Evolutionary conservation across 2,113 vertebrate genomes (phyloP).

Genomic region (Apteryx mantelli): DNA sequence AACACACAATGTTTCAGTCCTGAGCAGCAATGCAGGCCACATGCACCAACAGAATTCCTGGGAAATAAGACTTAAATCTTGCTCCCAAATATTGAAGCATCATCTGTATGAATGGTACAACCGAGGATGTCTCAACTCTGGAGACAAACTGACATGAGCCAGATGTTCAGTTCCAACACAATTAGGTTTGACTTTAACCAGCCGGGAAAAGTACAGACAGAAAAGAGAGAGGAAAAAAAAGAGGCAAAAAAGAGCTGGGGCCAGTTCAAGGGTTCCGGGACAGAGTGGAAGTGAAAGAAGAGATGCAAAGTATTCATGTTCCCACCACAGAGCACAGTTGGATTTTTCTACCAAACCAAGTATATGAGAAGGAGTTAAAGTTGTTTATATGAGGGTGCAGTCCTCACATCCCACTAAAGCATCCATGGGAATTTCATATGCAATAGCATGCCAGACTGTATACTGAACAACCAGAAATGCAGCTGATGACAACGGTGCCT

Average conservation of each 20-base stretch:
- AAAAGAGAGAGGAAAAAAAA: neutral
- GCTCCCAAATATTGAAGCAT: neutral
- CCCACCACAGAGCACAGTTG: constrained; percentile 18
- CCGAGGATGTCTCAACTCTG: neutral
- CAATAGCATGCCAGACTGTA: neutral
- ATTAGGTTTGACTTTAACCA: constrained; percentile 4
- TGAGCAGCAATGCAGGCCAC: neutral
- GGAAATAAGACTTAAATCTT: neutral
- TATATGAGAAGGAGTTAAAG: neutral
- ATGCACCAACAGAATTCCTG: neutral
- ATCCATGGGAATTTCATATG: constrained; percentile 1
- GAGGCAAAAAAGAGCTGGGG: neutral
- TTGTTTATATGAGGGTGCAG: constrained; percentile 17
- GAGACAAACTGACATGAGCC: neutral
- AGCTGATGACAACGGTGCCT: constrained; percentile 37
- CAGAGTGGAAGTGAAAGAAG: neutral
- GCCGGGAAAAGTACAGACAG: constrained; percentile 2
- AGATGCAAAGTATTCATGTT: neutral
- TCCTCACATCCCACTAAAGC: neutral
- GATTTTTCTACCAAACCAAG: neutral
- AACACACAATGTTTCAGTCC: neutral
- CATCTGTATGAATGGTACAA: neutral
- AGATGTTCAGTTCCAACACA: neutral
- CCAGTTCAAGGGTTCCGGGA: neutral
- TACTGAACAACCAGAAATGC: neutral